Evolutionary conservation across 2,113 vertebrate species (phyloP).

Genomic region (Sus scrofa): DNA sequence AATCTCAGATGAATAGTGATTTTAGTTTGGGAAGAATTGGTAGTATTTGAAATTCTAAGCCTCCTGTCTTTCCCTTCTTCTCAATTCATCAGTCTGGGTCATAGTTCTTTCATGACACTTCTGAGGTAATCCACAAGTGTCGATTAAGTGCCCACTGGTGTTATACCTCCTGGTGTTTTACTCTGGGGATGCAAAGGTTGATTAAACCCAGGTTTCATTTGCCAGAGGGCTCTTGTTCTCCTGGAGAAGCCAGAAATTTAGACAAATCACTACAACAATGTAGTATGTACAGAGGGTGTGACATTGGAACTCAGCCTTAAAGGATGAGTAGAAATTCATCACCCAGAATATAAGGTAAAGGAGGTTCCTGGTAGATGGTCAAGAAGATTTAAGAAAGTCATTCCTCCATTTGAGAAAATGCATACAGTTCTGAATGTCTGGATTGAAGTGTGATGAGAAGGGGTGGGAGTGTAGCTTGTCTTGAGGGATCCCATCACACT

Average conservation of each 20-base stretch:
- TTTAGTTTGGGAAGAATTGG: not conserved
- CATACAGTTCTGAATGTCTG: not conserved
- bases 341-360: not conserved
- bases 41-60: not conserved
- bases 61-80: not conserved
- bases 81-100: not conserved
- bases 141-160: not conserved
- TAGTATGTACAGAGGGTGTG: not conserved
- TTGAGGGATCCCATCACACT: too few relatives aligned
- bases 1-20: not conserved
- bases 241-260: constrained; percentile 8
- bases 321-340: not conserved
- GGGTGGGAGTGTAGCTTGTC: rapidly evolving
- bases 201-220: not conserved
- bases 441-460: not conserved
- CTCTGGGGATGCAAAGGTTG: not conserved
- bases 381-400: not conserved
- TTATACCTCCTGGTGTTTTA: not conserved
- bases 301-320: not conserved
- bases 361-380: not conserved
- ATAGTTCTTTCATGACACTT: not conserved
- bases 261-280: not conserved
- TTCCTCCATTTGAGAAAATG: not conserved
- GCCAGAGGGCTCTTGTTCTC: not conserved
- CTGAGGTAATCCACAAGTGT: not conserved